Base-by-base conservation (phyloP, 2,888 invertebrate genomes). In the Poecilobothrus nobilitatus region DNA sequence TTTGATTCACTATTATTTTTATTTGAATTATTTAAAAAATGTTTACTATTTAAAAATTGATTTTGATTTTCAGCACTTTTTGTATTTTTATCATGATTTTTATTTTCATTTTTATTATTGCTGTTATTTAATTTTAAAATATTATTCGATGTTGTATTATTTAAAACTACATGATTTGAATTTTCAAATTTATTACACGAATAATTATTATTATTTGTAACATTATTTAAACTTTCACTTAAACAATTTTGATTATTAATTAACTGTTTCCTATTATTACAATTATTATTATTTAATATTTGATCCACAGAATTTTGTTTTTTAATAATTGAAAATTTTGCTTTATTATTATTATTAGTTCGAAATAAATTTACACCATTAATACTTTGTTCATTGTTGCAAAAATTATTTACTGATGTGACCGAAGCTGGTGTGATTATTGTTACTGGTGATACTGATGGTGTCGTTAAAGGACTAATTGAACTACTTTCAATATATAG, bases 401-500 rank as follows among this genome's bases (percentile, higher is more conserved):
- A 2, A 53, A 12, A 12, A 53, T 53, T 53, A 53, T 53, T 53
- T 18, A 2, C 6, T 53, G 18, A 3, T 53, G 9, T 41, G 9
- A 41, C 7, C 4, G 41, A 12, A 41, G 9, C 7, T 3, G 41
- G 9, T 41, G 41, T 6, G 2, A n/a, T 4, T 53, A 15, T 18
- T 53, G 12, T 4, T 53, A 15, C 15, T 12, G 53, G 9, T 18
- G 18, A 53, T 18, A 6, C 18, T 1, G 15, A 12, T 53, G 53
- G 2, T 2, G 15, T 6, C 15, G 53, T 53, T 53, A 18, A 15
- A 18, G 53, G 7, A 53, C 18, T 53, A 18, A 53, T 53, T 3
- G 53, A 6, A 6, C n/a, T 53, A 18, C 18, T 53, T 12, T 53
- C 53, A 18, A 53, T 53, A 53, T 18, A 53, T 53, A 72, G 68